phyloP scores from a whole-genome alignment of 2,888 invertebrate genomes.

The Molorchus minor region DNA sequence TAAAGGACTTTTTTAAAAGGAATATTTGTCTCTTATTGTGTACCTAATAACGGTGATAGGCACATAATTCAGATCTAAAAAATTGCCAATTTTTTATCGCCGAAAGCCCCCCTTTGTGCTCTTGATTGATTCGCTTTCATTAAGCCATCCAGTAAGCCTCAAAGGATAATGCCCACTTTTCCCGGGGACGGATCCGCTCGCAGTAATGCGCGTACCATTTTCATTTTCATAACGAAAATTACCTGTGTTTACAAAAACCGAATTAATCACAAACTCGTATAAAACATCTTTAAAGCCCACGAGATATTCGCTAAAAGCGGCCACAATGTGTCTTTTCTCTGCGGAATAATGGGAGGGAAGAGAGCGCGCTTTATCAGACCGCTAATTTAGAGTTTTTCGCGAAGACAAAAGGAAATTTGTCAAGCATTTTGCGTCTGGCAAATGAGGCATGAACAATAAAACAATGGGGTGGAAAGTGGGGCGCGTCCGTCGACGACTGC shows the following conservation, averaged over 20 bases:
- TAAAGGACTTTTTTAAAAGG: too few species aligned
- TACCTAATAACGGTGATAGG: too few species aligned
- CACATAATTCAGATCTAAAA: too few species aligned
- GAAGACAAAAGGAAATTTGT: slow-evolving; percentile 44
- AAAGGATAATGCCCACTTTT: not conserved
- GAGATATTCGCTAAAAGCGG: slow-evolving; percentile 12
- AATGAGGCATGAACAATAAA: slow-evolving; percentile 44
- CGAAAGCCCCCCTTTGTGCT: not conserved
- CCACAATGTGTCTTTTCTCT: slow-evolving; percentile 34
- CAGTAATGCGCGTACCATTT: not conserved
- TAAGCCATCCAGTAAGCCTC: not conserved
- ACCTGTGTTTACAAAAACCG: slow-evolving; percentile 20
- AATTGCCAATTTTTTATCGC: not conserved
- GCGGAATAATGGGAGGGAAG: slow-evolving; percentile 39
- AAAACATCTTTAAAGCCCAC: slow-evolving; percentile 20
- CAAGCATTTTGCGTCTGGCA: slow-evolving; percentile 43
- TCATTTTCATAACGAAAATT: slow-evolving; percentile 16
- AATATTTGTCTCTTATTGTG: too few species aligned
- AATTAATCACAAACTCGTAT: slow-evolving; percentile 16
- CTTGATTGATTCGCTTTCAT: not conserved
- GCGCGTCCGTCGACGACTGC: not conserved
- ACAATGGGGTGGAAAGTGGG: slow-evolving; percentile 39
- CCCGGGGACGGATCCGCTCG: not conserved
- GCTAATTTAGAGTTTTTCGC: slow-evolving; percentile 43
- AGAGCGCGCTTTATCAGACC: slow-evolving; percentile 39